Evolutionary conservation across 2,888 invertebrate species (phyloP).

Genomic region (Pterostichus niger): DNA sequence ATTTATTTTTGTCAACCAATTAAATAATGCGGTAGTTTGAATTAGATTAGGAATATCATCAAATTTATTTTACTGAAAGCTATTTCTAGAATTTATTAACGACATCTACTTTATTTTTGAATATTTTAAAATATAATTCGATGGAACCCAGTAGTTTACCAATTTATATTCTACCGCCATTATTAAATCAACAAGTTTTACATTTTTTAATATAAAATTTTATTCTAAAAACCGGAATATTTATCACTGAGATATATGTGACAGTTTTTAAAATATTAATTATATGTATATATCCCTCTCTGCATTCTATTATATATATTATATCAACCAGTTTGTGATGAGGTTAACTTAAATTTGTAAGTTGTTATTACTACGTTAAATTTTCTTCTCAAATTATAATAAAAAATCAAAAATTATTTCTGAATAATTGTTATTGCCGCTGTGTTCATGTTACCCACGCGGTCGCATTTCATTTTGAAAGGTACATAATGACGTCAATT

Average conservation of each 20-base stretch:
- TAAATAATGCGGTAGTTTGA: background rate
- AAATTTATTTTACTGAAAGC: background rate
- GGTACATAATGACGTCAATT: too few relatives aligned
- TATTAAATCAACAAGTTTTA: conserved; percentile 37
- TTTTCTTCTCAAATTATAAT: too few relatives aligned
- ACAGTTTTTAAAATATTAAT: conserved; percentile 5
- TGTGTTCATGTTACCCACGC: too few relatives aligned
- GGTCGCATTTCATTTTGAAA: too few relatives aligned
- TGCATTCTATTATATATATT: conserved; percentile 3
- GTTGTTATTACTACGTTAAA: background rate
- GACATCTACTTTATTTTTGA: conserved; percentile 10
- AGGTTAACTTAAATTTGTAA: background rate
- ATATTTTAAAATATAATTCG: conserved; percentile 9
- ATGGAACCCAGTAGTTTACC: conserved; percentile 1
- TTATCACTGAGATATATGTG: background rate
- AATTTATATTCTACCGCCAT: conserved; percentile 20
- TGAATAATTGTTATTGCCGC: too few relatives aligned
- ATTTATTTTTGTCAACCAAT: background rate
- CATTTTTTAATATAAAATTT: conserved; percentile 10
- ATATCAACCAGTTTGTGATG: background rate
- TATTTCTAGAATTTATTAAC: background rate
- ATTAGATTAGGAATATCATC: conserved; percentile 7
- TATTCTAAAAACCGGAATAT: conserved; percentile 28
- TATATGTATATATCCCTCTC: background rate
- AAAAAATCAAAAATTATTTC: too few relatives aligned